A percentile compares a stretch with the other conserved stretches of the same genome.
phyloP scores from a whole-genome alignment of 1,140 invertebrate genomes.

The Leptopilina clavipes region DNA sequence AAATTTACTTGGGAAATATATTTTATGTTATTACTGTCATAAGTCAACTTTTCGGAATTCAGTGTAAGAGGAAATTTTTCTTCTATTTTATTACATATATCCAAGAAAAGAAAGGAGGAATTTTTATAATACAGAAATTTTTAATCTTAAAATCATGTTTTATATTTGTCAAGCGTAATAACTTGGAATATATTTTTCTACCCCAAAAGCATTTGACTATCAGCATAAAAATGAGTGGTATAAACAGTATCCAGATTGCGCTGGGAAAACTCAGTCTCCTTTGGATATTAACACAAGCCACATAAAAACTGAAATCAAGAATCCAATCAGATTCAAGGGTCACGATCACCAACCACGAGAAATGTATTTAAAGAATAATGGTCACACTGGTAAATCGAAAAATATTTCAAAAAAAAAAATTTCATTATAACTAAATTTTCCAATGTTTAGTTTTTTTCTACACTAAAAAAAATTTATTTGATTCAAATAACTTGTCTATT shows the following conservation, averaged over 20 bases:
- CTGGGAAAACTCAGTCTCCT: conserved; percentile 18
- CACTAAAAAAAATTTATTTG: too few relatives aligned
- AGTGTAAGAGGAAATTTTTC: background rate
- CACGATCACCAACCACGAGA: background rate
- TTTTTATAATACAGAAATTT: background rate
- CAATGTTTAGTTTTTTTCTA: too few relatives aligned
- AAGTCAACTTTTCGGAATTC: background rate
- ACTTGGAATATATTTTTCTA: background rate
- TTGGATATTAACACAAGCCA: conserved; percentile 16
- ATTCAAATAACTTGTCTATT: too few relatives aligned
- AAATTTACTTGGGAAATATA: background rate
- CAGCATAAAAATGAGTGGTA: conserved; percentile 5
- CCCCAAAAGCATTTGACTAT: conserved; percentile 15
- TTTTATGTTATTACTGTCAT: background rate
- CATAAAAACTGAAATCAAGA: conserved; percentile 5
- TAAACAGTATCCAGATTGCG: conserved; percentile 15
- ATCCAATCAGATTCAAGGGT: conserved; percentile 13
- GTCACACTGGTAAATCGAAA: background rate
- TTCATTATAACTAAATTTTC: too few relatives aligned
- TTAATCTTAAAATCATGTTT: background rate
- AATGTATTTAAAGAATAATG: conserved; percentile 7
- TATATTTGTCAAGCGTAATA: background rate
- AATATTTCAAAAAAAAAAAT: background rate
- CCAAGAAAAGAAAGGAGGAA: background rate
- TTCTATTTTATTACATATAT: background rate